phyloP scores from a whole-genome alignment of 1,140 invertebrate species.

The Diabrotica virgifera region DNA sequence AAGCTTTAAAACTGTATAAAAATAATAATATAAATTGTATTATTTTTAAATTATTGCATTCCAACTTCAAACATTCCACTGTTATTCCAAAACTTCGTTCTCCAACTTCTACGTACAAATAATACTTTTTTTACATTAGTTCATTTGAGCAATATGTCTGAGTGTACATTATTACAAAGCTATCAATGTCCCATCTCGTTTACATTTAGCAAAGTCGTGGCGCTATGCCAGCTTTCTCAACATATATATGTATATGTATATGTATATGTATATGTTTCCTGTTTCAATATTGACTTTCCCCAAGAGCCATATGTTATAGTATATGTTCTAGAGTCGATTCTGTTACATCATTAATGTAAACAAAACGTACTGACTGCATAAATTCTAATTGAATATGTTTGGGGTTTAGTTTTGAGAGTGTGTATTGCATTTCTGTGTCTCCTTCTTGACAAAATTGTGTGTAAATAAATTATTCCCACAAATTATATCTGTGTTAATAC shows the following conservation, averaged over 20 bases:
- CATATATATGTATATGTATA: neutral
- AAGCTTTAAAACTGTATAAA: no score
- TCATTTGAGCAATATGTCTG: no score
- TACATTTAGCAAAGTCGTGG: constrained; percentile 3
- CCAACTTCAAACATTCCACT: no score
- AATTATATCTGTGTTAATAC: neutral
- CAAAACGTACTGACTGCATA: neutral
- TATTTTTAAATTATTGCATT: no score
- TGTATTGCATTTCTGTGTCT: neutral
- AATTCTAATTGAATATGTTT: constrained; percentile 12
- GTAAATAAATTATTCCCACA: neutral
- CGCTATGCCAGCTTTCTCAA: neutral
- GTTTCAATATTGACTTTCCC: constrained; percentile 16
- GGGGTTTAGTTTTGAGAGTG: neutral
- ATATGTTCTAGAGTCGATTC: constrained; percentile 15
- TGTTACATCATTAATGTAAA: constrained; percentile 15
- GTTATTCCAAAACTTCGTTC: no score
- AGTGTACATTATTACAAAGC: neutral
- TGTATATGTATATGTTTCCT: neutral
- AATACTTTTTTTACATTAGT: no score
- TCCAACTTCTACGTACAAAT: no score
- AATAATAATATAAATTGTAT: no score
- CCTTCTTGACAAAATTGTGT: neutral
- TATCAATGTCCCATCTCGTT: constrained; percentile 12
- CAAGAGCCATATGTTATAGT: constrained; percentile 13